Evolutionary conservation across 2,888 invertebrate species (phyloP).

Genomic region (Ophion costatus): DNA sequence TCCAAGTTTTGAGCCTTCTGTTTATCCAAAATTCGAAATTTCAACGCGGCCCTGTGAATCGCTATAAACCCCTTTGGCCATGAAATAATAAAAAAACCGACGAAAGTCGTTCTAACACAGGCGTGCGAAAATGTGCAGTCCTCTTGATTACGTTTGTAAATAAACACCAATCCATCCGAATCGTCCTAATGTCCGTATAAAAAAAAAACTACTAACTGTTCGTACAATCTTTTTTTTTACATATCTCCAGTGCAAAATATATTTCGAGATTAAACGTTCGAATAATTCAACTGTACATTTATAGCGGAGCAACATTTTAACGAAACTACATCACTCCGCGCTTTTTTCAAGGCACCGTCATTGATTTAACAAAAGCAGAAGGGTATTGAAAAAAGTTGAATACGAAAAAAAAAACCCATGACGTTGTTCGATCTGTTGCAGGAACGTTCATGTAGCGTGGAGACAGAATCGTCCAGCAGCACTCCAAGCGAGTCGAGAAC

Average conservation of each 20-base stretch:
- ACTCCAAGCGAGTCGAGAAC: conserved; percentile 63
- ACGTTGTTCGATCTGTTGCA: conserved; percentile 72
- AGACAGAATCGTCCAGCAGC: conserved; percentile 60
- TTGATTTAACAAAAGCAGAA: conserved; percentile 25
- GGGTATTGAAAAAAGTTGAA: background rate
- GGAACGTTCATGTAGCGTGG: conserved; percentile 68
- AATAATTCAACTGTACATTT: background rate
- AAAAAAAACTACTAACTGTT: conserved; percentile 21
- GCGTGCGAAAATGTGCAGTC: background rate
- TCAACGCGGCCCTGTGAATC: too few relatives aligned
- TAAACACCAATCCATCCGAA: conserved; percentile 3
- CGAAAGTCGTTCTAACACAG: background rate
- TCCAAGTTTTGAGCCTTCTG: too few relatives aligned
- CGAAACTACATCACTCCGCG: background rate
- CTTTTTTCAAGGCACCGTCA: conserved; percentile 38
- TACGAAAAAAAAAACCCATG: conserved; percentile 38
- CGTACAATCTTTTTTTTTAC: background rate
- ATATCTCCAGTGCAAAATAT: background rate
- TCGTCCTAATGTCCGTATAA: conserved; percentile 12
- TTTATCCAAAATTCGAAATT: too few relatives aligned
- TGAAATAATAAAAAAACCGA: background rate
- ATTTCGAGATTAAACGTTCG: background rate
- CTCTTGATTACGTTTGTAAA: background rate
- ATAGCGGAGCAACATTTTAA: background rate
- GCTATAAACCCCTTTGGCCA: too few relatives aligned